Base-by-base conservation (phyloP, 2,797 vertebrate genomes). In the Lepilemur septentrionalis region DNA sequence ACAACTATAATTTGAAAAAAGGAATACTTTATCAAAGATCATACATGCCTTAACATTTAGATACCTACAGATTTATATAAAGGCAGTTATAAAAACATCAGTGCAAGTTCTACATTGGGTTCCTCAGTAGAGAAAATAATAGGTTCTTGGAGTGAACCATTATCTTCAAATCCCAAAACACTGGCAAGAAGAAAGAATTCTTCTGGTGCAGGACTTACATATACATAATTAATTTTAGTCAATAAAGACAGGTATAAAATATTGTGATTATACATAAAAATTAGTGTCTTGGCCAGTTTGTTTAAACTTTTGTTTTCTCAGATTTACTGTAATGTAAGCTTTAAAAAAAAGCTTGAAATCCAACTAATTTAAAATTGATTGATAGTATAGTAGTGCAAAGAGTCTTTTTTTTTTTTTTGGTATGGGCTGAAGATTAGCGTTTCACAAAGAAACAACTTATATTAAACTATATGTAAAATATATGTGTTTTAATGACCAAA, bases 51-150 rank as follows among this genome's bases (percentile, higher is more conserved):
- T 93, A 97, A 72, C 91, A 88, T 96, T 76, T 61, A 95, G 96
- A 96, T 2, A 95, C 89, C 90, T 95, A 46, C 0, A 93, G 83
- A 73, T 35, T 93, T 52, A 76, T 96, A 97, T 76, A 96, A 97
- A 98, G 98, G 97, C 96, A 98, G 95, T 80, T 95, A 97, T 93
- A 97, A 96, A 97, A 97, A 76, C 1, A 70, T 97, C 98, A 98
- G 98, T 98, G 98, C 98, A 98, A 98, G 94, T 93, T 92, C 78
- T 57, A 93, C 89, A 89, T 83, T 95, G 95, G 76, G 79, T 89
- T 97, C 91, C 82, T 96, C 84, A 97, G 86, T 20, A 97, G 85
- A 98, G 97, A 97, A 94, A 91, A 95, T 52, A 96, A 91, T 63
- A 95, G 85, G 87, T 93, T 96, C 88, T 95, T 81, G 28, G 91